Conservation (phyloP, 2,797 vertebrate species). For the Hipposideros larvatus region DNA sequence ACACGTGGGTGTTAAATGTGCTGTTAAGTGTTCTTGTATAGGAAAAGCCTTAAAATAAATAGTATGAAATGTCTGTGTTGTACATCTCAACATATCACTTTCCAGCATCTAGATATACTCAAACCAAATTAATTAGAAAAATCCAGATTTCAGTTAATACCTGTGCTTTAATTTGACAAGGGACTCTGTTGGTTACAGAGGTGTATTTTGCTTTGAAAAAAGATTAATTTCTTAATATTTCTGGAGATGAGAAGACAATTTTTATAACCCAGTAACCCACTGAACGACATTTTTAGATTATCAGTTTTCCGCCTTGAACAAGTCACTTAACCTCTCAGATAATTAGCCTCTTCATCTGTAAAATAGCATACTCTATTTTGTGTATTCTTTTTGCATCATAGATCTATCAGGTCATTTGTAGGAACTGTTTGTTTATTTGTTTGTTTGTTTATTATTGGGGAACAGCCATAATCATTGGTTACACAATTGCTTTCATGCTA, state of each 20-base stretch:
- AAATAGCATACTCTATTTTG: neutral
- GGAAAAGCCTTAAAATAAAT: slow-evolving; percentile 8
- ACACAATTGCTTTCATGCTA: no score
- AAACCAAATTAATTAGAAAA: slow-evolving; percentile 42
- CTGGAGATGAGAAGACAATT: neutral
- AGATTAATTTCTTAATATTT: slow-evolving; percentile 50
- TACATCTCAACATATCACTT: neutral
- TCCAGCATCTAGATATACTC: neutral
- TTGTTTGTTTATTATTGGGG: no score
- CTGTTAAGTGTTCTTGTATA: neutral
- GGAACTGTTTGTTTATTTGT: neutral
- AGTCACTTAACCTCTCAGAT: neutral
- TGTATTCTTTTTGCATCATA: slow-evolving; percentile 24
- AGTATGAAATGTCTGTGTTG: neutral
- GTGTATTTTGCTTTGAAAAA: neutral
- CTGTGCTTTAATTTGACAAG: neutral
- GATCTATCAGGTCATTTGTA: neutral
- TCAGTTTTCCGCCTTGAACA: slow-evolving; percentile 9
- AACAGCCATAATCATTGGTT: no score
- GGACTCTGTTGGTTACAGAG: neutral
- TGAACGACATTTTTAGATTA: neutral
- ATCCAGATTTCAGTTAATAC: neutral
- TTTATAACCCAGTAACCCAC: neutral
- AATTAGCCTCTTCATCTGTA: slow-evolving; percentile 29
- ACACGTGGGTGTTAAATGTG: neutral